These are phyloP conservation scores for Ceyx margarethae DNA, from an alignment of 2,113 vertebrate genomes.

Conservation along the genomic window DNA sequence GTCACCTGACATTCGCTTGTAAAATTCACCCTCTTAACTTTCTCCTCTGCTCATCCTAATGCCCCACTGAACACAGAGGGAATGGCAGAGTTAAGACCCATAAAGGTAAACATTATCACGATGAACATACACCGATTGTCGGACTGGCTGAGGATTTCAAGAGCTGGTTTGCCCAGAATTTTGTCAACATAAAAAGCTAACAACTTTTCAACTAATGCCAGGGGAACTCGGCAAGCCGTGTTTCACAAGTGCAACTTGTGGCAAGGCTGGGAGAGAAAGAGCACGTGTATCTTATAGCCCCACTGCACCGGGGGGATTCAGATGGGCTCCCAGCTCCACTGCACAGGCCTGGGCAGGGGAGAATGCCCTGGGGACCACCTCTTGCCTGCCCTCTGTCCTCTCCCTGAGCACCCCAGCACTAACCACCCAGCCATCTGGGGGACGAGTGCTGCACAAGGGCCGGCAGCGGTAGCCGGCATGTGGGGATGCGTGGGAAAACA, in stretches of 20 bases:
- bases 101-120: rapidly evolving
- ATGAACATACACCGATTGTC: rapidly evolving
- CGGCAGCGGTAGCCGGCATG: rapidly evolving
- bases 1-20: not conserved
- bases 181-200: not conserved
- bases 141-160: rapidly evolving
- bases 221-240: not conserved
- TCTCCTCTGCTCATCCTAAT: not conserved
- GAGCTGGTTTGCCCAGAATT: not conserved
- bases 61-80: not conserved
- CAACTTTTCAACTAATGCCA: not conserved
- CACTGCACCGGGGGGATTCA: not conserved
- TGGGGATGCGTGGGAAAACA: not conserved
- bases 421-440: rapidly evolving
- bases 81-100: rapidly evolving
- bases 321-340: rapidly evolving
- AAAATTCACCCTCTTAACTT: not conserved
- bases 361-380: not conserved
- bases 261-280: not conserved
- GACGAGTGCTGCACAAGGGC: not conserved
- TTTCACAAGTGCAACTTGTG: rapidly evolving
- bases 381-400: not conserved
- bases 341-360: not conserved
- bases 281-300: not conserved
- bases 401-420: rapidly evolving